Evolutionary conservation across 2,888 invertebrate genomes (phyloP).

Genomic region (Synanthedon formicaeformis): DNA sequence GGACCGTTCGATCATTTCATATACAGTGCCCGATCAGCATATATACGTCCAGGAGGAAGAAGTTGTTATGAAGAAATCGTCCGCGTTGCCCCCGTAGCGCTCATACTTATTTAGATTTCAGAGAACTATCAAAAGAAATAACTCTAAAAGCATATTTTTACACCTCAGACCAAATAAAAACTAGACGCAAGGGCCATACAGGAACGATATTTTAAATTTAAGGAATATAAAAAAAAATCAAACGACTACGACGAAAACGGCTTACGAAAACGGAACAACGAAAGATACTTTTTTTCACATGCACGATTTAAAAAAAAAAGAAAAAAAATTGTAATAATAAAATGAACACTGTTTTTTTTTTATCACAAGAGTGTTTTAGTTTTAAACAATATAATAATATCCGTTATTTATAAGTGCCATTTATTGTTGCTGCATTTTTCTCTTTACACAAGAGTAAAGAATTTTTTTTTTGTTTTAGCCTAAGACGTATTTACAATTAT

Average conservation of each 20-base stretch:
- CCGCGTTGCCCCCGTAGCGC: conserved; percentile 18
- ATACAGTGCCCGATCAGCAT: conserved; percentile 47
- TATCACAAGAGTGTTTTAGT: conserved; percentile 23
- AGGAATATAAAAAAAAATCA: too few relatives aligned
- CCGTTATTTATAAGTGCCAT: conserved; percentile 45
- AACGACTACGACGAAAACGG: background rate
- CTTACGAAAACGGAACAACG: conserved; percentile 28
- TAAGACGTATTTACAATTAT: conserved; percentile 9
- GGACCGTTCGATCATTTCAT: conserved; percentile 46
- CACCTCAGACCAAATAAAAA: too few relatives aligned
- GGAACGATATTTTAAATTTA: too few relatives aligned
- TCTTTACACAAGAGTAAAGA: conserved; percentile 10
- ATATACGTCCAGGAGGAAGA: conserved; percentile 55
- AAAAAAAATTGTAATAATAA: conserved; percentile 11
- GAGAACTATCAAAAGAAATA: too few relatives aligned
- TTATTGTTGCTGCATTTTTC: conserved; percentile 8
- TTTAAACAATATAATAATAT: conserved; percentile 9
- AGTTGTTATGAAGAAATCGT: conserved; percentile 27
- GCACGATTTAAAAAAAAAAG: conserved; percentile 43
- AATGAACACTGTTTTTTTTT: too few relatives aligned
- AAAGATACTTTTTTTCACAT: conserved; percentile 21
- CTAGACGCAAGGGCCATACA: too few relatives aligned
- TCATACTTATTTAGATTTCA: background rate
- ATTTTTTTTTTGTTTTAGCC: conserved; percentile 1
- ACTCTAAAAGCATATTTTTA: too few relatives aligned